A percentile compares a stretch with the other conserved stretches of the same genome.
phyloP scores from a whole-genome alignment of 2,888 invertebrate genomes.

The Acanthacorydalis orientalis region DNA sequence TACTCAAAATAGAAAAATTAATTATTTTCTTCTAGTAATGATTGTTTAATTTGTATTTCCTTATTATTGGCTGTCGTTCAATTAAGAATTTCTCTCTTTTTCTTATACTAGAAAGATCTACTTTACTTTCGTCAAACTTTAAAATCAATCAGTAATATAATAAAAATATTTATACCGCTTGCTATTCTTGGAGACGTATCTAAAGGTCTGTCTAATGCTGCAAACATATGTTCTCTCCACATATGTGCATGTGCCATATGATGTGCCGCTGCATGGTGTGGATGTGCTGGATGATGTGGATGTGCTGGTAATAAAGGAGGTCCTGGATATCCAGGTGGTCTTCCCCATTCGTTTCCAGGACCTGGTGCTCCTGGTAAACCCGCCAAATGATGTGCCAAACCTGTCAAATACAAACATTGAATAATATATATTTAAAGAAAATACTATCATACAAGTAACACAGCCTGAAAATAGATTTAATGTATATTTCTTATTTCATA shows the following conservation, averaged over 20 bases:
- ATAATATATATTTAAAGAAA: not conserved
- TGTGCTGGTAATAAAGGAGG: slow-evolving; percentile 32
- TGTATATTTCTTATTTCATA: too few species aligned
- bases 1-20: too few species aligned
- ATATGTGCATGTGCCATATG: slow-evolving; percentile 19
- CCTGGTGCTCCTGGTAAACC: slow-evolving; percentile 37
- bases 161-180: slow-evolving; percentile 24
- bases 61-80: too few species aligned
- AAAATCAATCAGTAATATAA: too few species aligned
- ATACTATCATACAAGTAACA: too few species aligned
- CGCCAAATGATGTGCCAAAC: slow-evolving; percentile 58
- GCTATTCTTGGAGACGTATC: slow-evolving; percentile 32
- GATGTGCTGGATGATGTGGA: slow-evolving; percentile 33
- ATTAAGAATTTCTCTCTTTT: too few species aligned
- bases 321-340: slow-evolving; percentile 18
- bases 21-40: too few species aligned
- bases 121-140: too few species aligned
- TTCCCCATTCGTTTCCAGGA: slow-evolving; percentile 19
- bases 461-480: too few species aligned
- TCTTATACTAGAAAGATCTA: too few species aligned
- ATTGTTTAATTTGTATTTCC: too few species aligned
- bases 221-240: slow-evolving; percentile 25
- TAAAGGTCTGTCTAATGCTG: slow-evolving; percentile 31
- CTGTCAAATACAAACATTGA: slow-evolving; percentile 25
- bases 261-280: slow-evolving; percentile 27